phyloP scores from a whole-genome alignment of 2,888 invertebrate genomes.

The Fissipunctia ypsillon region DNA sequence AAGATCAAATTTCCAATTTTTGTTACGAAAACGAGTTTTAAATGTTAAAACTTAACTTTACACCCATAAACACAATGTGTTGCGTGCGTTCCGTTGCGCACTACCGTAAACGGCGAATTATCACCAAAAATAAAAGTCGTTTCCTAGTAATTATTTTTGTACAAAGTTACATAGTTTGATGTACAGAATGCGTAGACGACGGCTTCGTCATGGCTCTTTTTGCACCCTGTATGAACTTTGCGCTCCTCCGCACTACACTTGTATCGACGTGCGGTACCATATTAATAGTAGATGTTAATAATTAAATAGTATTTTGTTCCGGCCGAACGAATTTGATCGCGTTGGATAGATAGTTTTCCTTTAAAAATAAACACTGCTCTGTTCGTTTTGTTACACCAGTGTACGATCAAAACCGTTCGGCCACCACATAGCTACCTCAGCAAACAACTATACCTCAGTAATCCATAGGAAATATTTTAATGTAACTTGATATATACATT shows the following conservation, averaged over 20 bases:
- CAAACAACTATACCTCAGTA: conserved; percentile 87
- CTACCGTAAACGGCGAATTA: not conserved
- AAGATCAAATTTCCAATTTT: not conserved
- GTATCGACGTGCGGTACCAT: conserved; percentile 39
- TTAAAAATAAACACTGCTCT: conserved; percentile 41
- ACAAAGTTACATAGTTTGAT: not conserved
- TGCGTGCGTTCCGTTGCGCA: not conserved
- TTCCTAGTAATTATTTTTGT: not conserved
- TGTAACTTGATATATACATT: conserved; percentile 81
- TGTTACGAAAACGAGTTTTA: not conserved
- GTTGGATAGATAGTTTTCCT: conserved; percentile 46
- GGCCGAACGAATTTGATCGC: conserved; percentile 61
- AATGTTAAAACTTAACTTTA: not conserved
- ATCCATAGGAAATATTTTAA: conserved; percentile 87
- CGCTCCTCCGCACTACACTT: conserved; percentile 33
- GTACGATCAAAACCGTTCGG: conserved; percentile 42
- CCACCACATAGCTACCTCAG: conserved; percentile 83
- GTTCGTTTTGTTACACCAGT: conserved; percentile 41
- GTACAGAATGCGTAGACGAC: not conserved
- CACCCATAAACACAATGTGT: not conserved
- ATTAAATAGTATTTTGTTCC: conserved; percentile 71
- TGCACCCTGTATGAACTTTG: not conserved
- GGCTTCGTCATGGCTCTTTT: conserved; percentile 2
- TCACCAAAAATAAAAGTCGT: not conserved
- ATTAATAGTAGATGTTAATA: conserved; percentile 64